Percentiles rank a stretch among this genome's conserved stretches.
Conservation (phyloP, 2,888 invertebrate genomes). For the Clistopyga incitator region DNA sequence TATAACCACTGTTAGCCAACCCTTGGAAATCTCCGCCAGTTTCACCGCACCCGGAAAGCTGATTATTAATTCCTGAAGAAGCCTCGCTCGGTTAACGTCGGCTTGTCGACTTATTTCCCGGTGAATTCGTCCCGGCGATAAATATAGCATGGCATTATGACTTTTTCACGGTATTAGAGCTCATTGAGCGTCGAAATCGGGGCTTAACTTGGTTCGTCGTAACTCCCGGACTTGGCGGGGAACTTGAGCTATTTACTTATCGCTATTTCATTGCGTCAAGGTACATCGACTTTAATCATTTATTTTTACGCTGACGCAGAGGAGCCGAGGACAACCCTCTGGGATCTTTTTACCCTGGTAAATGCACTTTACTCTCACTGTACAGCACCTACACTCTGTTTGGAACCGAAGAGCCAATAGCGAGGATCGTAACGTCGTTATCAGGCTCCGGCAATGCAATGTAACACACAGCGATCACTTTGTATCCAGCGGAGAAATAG, state of each 20-base stretch:
- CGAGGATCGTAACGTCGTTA: conserved; percentile 28
- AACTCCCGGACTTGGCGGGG: not conserved
- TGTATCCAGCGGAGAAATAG: conserved; percentile 23
- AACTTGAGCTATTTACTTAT: not conserved
- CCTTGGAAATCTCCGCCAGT: conserved; percentile 25
- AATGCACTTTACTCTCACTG: not conserved
- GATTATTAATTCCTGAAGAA: conserved; percentile 54
- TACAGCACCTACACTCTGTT: not conserved
- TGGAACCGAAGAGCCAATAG: conserved; percentile 11
- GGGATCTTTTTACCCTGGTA: not conserved
- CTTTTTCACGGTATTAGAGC: conserved; percentile 4
- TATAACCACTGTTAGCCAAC: conserved; percentile 9
- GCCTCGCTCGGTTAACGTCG: conserved; percentile 32
- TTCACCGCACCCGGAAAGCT: conserved; percentile 25
- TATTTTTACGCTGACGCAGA: not conserved
- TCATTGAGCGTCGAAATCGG: conserved; percentile 36
- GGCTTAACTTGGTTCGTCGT: conserved; percentile 7
- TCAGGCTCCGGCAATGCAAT: not conserved
- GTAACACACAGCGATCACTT: not conserved
- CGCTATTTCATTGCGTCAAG: not conserved
- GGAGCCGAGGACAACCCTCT: not conserved
- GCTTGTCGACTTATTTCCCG: conserved; percentile 26
- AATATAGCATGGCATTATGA: not conserved
- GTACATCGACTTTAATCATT: conserved; percentile 1
- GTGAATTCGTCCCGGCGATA: conserved; percentile 9